These are phyloP conservation scores for Urophycis tenuis DNA, from an alignment of 2,797 vertebrate genomes.

Conservation along the genomic window DNA sequence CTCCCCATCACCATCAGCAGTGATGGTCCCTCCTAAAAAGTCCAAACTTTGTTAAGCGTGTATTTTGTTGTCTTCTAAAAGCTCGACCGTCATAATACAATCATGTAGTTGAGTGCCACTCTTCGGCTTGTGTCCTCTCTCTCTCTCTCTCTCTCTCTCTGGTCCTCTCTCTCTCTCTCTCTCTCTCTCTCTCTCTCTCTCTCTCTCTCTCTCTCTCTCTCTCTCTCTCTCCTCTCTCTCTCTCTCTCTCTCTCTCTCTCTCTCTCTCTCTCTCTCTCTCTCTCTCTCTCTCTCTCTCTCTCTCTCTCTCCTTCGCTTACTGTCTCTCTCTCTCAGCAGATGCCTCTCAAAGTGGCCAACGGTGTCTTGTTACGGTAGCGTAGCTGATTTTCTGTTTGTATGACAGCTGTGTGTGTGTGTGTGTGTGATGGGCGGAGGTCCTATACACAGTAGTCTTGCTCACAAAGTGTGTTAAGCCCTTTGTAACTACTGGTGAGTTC, in stretches of 20 bases:
- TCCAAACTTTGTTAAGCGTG: background rate
- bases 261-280: background rate
- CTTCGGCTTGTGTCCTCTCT: background rate
- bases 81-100: background rate
- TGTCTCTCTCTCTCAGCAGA: background rate
- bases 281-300: no score
- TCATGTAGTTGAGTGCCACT: background rate
- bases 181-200: background rate
- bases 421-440: background rate
- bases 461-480: background rate
- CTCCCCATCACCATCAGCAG: background rate
- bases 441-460: slow-evolving; percentile 26
- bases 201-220: no score
- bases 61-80: background rate
- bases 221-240: background rate
- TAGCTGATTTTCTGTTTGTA: no score
- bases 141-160: background rate
- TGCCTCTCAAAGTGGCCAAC: background rate
- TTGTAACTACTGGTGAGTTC: no score
- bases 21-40: background rate
- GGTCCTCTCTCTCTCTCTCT: background rate
- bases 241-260: no score
- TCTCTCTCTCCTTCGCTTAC: no score
- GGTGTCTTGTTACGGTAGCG: background rate
- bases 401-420: background rate